These are phyloP conservation scores for Leucopsar rothschildi DNA, from an alignment of 2,113 vertebrate species.

Conservation along the genomic window DNA sequence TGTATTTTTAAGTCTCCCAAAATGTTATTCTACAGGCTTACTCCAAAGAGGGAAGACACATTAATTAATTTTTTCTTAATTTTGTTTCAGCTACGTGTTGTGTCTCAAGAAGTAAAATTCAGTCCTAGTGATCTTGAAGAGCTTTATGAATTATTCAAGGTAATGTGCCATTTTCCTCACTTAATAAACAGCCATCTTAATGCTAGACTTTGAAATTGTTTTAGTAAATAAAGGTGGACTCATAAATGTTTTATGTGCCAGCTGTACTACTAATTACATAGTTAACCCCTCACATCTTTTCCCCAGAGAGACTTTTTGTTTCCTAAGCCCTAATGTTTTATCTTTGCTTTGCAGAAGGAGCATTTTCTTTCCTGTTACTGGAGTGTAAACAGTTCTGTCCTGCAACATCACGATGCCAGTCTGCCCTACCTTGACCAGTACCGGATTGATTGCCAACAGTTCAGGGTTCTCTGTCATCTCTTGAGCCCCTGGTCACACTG, in stretches of 20 bases:
- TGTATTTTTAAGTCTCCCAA: background rate
- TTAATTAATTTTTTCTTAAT: background rate
- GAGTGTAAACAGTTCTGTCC: slow-evolving; percentile 75
- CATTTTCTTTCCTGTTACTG: slow-evolving; percentile 96
- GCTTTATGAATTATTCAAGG: slow-evolving; percentile 95
- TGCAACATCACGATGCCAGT: slow-evolving; percentile 92
- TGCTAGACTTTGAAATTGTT: background rate
- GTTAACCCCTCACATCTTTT: background rate
- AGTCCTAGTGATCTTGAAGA: slow-evolving; percentile 84
- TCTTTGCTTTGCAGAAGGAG: slow-evolving; percentile 81
- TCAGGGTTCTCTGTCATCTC: slow-evolving; percentile 83
- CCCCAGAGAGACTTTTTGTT: background rate
- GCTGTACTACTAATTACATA: background rate
- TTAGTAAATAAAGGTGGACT: background rate
- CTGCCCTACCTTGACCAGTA: slow-evolving; percentile 96
- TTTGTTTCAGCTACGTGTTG: slow-evolving; percentile 86
- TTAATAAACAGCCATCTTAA: background rate
- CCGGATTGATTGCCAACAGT: slow-evolving; percentile 89
- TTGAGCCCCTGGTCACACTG: slow-evolving; percentile 91
- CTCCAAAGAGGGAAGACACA: background rate
- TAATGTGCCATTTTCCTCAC: slow-evolving; percentile 49
- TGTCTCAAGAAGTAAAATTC: slow-evolving; percentile 91
- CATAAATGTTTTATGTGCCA: background rate
- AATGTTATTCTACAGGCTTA: background rate
- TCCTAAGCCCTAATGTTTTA: background rate